Conservation (phyloP, 2,888 invertebrate genomes). For the Margaritifera margaritifera region DNA sequence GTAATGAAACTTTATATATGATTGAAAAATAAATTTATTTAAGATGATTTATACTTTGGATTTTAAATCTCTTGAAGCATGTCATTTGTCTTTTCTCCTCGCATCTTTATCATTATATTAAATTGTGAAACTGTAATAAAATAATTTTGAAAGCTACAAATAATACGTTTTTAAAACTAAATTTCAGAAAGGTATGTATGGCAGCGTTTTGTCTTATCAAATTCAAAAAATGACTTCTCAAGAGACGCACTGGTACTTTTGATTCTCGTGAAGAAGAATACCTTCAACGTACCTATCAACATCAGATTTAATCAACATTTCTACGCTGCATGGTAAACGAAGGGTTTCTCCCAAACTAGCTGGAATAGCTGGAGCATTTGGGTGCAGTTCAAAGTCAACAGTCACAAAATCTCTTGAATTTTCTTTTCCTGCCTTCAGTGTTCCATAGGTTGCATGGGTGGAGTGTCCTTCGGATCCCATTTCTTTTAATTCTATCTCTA, state of each 20-base stretch:
- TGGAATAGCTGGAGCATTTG: constrained; percentile 6
- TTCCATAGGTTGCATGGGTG: too few relatives aligned
- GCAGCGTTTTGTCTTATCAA: too few relatives aligned
- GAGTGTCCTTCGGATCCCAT: not conserved
- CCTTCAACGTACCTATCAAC: constrained; percentile 9
- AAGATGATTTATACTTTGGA: not conserved
- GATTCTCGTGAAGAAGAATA: too few relatives aligned
- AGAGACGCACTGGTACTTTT: too few relatives aligned
- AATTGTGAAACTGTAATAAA: too few relatives aligned
- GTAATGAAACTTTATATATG: not conserved
- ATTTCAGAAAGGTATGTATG: too few relatives aligned
- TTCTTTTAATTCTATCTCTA: not conserved
- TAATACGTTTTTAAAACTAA: too few relatives aligned
- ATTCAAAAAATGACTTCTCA: too few relatives aligned
- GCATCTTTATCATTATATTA: too few relatives aligned
- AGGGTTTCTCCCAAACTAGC: not conserved
- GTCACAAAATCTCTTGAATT: constrained; percentile 3
- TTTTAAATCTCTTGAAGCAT: too few relatives aligned
- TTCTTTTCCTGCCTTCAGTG: not conserved
- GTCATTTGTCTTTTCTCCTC: too few relatives aligned
- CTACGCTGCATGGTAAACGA: constrained; percentile 10
- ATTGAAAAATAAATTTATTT: not conserved
- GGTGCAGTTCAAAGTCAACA: constrained; percentile 22
- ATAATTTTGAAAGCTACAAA: too few relatives aligned
- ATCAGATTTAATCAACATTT: constrained; percentile 11